These are phyloP conservation scores for Tricholaema leucomelas DNA, from an alignment of 2,113 vertebrate genomes.

Conservation along the genomic window DNA sequence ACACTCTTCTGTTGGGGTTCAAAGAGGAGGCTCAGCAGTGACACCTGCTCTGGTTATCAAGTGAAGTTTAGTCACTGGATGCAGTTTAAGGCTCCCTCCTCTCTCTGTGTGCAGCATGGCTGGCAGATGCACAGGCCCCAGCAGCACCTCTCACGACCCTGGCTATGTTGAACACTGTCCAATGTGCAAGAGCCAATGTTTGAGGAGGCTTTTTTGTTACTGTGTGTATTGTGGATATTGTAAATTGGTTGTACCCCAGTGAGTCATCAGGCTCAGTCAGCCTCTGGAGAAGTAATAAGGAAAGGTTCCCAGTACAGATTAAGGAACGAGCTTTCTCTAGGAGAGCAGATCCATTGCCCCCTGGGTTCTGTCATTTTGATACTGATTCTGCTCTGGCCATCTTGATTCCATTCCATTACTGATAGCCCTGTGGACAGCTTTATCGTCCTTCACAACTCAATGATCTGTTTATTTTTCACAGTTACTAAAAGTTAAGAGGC, in stretches of 20 bases:
- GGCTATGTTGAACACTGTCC: neutral
- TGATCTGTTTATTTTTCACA: neutral
- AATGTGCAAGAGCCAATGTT: neutral
- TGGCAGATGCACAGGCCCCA: neutral
- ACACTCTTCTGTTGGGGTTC: neutral
- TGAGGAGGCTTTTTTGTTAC: neutral
- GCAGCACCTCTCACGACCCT: neutral
- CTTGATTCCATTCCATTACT: neutral
- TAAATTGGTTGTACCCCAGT: neutral
- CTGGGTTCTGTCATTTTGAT: neutral
- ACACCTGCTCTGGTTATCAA: neutral
- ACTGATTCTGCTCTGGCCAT: neutral
- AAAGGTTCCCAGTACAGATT: neutral
- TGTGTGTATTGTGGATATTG: neutral
- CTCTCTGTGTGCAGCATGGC: accelerated
- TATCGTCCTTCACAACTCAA: neutral
- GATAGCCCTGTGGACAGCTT: neutral
- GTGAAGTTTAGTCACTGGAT: neutral
- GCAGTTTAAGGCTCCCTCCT: neutral
- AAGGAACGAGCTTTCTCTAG: neutral
- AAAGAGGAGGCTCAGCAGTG: neutral
- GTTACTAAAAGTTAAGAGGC: neutral
- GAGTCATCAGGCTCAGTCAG: neutral
- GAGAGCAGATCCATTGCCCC: neutral
- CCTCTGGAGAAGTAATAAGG: neutral